Percentiles rank a stretch among this genome's conserved stretches.
phyloP scores from a whole-genome alignment of 2,888 invertebrate genomes.

The Drosophila barbarae region DNA sequence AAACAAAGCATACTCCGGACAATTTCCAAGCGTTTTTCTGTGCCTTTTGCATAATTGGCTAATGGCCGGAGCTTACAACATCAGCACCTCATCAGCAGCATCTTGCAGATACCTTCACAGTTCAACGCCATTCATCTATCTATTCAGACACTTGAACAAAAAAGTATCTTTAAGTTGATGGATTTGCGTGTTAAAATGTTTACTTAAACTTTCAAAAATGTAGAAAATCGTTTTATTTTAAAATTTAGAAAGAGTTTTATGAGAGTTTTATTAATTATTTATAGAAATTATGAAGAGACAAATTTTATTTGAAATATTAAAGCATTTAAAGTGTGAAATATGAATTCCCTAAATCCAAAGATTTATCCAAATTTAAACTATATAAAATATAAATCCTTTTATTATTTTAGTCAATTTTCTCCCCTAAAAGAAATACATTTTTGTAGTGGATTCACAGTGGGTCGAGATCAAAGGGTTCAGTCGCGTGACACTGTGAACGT shows the following conservation, averaged over 20 bases:
- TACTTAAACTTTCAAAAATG: background rate
- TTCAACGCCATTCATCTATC: slow-evolving; percentile 9
- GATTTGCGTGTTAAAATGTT: background rate
- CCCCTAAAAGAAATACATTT: background rate
- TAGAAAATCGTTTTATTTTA: background rate
- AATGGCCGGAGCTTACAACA: slow-evolving; percentile 57
- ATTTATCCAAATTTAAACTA: too few species aligned
- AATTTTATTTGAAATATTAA: too few species aligned
- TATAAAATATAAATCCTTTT: background rate
- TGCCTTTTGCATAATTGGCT: slow-evolving; percentile 54
- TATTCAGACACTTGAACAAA: slow-evolving; percentile 3
- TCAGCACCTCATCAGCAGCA: slow-evolving; percentile 32
- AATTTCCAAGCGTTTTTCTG: slow-evolving; percentile 32
- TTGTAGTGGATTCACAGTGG: slow-evolving; percentile 16
- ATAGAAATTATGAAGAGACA: too few species aligned
- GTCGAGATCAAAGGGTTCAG: slow-evolving; percentile 27
- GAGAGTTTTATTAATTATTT: too few species aligned
- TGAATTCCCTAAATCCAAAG: too few species aligned
- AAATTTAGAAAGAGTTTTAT: background rate
- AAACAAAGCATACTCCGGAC: slow-evolving; percentile 29
- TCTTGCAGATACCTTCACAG: slow-evolving; percentile 24
- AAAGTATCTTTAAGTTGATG: background rate
- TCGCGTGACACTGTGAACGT: slow-evolving; percentile 34
- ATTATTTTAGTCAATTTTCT: background rate
- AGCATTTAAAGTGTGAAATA: too few species aligned